phyloP scores from a whole-genome alignment of 2,113 vertebrate species.

The Ochotona princeps region DNA sequence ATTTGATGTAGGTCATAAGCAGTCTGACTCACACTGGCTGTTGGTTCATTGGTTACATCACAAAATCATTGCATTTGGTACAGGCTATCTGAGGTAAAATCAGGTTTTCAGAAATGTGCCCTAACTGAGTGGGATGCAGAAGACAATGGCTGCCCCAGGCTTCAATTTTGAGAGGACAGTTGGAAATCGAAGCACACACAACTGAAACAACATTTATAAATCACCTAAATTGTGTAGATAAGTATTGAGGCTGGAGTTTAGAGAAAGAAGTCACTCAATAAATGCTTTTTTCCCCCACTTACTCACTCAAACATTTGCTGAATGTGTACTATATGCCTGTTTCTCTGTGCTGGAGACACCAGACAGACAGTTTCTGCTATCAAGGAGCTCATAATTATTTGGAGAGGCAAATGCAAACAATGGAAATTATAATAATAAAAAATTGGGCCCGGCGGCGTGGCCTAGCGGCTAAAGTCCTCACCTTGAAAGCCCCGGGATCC shows the following conservation, averaged over 20 bases:
- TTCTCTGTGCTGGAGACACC: neutral
- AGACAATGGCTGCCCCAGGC: neutral
- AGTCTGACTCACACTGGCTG: no score
- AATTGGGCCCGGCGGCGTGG: no score
- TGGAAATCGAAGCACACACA: neutral
- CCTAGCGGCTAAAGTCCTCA: no score
- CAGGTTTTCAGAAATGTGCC: neutral
- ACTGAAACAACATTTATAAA: neutral
- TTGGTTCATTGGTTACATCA: no score
- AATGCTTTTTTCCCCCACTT: neutral
- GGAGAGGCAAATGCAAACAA: neutral
- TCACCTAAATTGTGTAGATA: neutral
- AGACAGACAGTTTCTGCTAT: neutral
- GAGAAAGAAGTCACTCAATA: neutral
- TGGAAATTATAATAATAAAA: neutral
- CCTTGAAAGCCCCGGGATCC: no score
- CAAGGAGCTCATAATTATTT: neutral
- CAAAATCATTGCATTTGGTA: no score
- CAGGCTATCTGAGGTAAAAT: neutral
- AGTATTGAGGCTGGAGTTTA: neutral
- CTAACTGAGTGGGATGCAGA: neutral
- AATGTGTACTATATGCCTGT: neutral
- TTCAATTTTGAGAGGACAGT: neutral
- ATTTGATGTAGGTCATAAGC: no score
- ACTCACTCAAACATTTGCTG: neutral